Percentiles rank a stretch among this genome's conserved stretches.
Evolutionary conservation across 2,888 invertebrate species (phyloP).

Genomic region (Sarcophaga subvicina): DNA sequence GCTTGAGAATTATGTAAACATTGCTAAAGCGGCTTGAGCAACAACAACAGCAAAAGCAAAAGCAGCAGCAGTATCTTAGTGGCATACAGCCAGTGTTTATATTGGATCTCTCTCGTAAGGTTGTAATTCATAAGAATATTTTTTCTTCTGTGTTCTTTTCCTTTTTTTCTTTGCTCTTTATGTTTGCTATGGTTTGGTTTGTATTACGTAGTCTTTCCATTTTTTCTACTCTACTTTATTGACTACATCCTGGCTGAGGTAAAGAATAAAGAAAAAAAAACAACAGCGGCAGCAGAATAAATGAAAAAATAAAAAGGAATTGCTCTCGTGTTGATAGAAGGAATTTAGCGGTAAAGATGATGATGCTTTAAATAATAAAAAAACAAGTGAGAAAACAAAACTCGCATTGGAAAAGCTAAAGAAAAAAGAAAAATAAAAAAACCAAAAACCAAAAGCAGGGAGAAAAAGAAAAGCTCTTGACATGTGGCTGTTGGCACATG

Average conservation of each 20-base stretch:
- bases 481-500: conserved; percentile 69
- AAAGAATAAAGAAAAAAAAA: conserved; percentile 1
- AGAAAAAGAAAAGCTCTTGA: conserved; percentile 60
- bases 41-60: neutral
- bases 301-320: neutral
- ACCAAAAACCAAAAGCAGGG: neutral
- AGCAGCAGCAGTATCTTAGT: conserved; percentile 23
- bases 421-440: neutral
- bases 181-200: conserved; percentile 30
- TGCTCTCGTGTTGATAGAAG: conserved; percentile 48
- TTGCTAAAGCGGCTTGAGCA: neutral
- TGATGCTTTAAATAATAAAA: conserved; percentile 57
- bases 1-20: conserved; percentile 59
- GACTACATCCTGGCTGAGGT: conserved; percentile 13
- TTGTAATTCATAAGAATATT: conserved; percentile 34
- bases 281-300: neutral
- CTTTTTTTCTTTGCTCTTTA: neutral
- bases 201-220: neutral
- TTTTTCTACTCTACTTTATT: neutral
- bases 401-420: neutral
- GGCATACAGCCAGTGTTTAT: conserved; percentile 4
- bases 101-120: neutral
- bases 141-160: neutral
- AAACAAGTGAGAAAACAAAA: conserved; percentile 2
- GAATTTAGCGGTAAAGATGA: conserved; percentile 66